phyloP scores from a whole-genome alignment of 2,888 invertebrate genomes.

The Sacculina carcini region DNA sequence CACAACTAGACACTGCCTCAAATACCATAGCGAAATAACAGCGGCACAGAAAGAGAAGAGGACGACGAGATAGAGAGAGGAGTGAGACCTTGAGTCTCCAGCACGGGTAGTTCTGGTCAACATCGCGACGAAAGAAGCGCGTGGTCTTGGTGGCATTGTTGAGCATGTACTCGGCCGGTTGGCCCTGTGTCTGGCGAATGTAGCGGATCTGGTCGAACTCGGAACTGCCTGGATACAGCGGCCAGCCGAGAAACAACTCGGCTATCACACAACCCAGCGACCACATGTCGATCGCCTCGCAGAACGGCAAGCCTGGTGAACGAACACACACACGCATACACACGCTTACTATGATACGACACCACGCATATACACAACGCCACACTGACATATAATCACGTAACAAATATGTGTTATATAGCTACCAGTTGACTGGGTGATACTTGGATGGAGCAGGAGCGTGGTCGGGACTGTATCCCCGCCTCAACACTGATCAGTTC shows the following conservation, averaged over 20 bases:
- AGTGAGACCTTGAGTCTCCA: constrained; percentile 32
- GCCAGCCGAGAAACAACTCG: constrained; percentile 97
- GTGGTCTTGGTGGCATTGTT: constrained; percentile 90
- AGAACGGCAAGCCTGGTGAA: constrained; percentile 58
- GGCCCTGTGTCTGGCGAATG: constrained; percentile 86
- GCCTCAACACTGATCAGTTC: too few species aligned
- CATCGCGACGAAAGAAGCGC: constrained; percentile 91
- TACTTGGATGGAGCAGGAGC: too few species aligned
- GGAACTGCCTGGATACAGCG: constrained; percentile 91
- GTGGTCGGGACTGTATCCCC: too few species aligned
- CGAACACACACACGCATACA: constrained; percentile 16
- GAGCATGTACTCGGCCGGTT: constrained; percentile 94
- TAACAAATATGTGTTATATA: too few species aligned
- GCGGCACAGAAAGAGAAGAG: too few species aligned
- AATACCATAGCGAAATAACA: too few species aligned
- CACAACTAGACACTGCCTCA: too few species aligned
- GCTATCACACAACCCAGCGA: constrained; percentile 97
- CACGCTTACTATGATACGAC: constrained; percentile 13
- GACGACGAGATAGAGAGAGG: too few species aligned
- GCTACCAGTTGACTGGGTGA: too few species aligned
- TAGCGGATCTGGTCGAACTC: constrained; percentile 97
- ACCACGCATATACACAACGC: neutral
- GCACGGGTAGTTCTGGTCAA: constrained; percentile 44
- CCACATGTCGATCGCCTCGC: constrained; percentile 99
- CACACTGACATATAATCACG: neutral